A percentile compares a stretch with the other conserved stretches of the same genome.
These are phyloP conservation scores for Volucella inanis DNA, from an alignment of 2,888 invertebrate genomes.

Conservation along the genomic window DNA sequence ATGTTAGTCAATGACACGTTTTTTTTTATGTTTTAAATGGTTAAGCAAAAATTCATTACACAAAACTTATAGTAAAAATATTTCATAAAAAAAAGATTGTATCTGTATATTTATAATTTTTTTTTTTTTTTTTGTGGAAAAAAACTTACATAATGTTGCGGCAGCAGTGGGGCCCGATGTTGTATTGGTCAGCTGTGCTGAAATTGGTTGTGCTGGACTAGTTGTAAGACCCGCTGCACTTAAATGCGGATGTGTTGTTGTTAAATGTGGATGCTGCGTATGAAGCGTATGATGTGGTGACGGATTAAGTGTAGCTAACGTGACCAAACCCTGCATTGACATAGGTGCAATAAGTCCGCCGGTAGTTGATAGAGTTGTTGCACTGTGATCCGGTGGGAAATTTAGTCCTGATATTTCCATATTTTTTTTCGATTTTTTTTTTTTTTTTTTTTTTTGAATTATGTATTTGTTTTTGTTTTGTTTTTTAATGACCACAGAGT, in stretches of 20 bases:
- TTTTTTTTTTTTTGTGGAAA: constrained; percentile 28
- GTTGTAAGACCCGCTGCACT: constrained; percentile 84
- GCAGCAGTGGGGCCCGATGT: constrained; percentile 77
- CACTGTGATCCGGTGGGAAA: constrained; percentile 83
- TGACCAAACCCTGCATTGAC: constrained; percentile 95
- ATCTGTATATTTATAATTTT: background rate
- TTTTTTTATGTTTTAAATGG: too few relatives aligned
- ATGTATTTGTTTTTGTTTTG: constrained; percentile 76
- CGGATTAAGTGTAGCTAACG: constrained; percentile 84
- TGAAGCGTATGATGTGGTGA: constrained; percentile 76
- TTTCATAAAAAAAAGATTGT: background rate
- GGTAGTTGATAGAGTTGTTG: constrained; percentile 82
- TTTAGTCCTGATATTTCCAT: constrained; percentile 83
- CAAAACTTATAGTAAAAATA: background rate
- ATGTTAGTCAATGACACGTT: constrained; percentile 32
- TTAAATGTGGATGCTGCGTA: constrained; percentile 70
- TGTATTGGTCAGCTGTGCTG: constrained; percentile 79
- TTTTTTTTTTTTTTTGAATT: constrained; percentile 75
- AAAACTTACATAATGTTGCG: constrained; percentile 82
- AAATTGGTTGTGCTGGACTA: constrained; percentile 75
- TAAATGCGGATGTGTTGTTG: constrained; percentile 53
- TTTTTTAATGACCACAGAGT: constrained; percentile 83
- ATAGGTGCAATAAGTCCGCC: constrained; percentile 88
- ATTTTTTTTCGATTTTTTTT: constrained; percentile 78
- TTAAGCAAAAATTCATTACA: too few relatives aligned